phyloP scores from a whole-genome alignment of 2,113 vertebrate genomes.

The Podocnemis expansa region DNA sequence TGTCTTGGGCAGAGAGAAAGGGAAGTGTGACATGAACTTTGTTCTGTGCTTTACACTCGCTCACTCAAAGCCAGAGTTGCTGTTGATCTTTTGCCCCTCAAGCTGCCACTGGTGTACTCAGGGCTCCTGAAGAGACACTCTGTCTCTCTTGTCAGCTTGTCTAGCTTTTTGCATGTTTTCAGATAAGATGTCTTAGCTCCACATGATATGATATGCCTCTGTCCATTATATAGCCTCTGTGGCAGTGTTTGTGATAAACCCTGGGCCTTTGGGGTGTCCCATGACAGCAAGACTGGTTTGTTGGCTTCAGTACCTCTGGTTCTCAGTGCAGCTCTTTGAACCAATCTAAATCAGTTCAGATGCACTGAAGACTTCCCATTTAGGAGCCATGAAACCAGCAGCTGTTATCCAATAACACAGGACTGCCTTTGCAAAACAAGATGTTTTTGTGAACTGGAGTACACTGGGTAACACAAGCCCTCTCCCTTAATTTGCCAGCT shows the following conservation, averaged over 20 bases:
- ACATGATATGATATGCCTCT: accelerated
- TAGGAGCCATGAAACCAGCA: neutral
- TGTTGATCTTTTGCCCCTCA: neutral
- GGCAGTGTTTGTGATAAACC: neutral
- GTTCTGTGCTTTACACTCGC: accelerated
- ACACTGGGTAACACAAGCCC: neutral
- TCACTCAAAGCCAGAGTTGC: neutral
- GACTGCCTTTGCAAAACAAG: neutral
- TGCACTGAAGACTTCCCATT: neutral
- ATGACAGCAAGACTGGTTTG: accelerated
- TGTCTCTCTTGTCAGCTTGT: neutral
- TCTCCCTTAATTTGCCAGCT: neutral
- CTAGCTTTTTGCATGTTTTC: neutral
- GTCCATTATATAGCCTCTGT: neutral
- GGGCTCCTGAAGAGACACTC: neutral
- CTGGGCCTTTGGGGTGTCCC: neutral
- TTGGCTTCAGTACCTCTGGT: neutral
- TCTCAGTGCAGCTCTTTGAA: neutral
- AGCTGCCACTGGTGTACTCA: neutral
- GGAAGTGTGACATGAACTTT: neutral
- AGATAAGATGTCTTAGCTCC: accelerated
- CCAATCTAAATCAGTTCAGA: neutral
- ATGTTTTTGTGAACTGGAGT: neutral
- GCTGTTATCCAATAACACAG: neutral
- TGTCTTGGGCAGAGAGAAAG: neutral